A percentile compares a stretch with the other conserved stretches of the same genome.
These are phyloP conservation scores for Parnassius glacialis DNA, from an alignment of 2,888 invertebrate species.

Conservation along the genomic window DNA sequence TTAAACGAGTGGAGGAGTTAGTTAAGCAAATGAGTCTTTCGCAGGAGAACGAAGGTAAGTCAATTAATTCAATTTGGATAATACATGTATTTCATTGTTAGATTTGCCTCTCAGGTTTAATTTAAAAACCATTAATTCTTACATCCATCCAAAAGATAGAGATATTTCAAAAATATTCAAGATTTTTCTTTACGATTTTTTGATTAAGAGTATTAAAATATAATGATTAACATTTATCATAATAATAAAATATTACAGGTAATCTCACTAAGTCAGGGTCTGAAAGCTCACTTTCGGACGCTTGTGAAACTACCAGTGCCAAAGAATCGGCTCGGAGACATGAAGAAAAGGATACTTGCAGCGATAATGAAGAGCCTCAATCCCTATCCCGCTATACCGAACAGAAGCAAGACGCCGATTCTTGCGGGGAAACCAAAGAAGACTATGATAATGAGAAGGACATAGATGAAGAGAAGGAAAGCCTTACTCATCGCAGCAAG, in stretches of 20 bases:
- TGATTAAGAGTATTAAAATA: too few relatives aligned
- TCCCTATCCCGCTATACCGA: constrained; percentile 31
- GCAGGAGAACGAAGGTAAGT: constrained; percentile 81
- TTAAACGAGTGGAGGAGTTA: constrained; percentile 83
- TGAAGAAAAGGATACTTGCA: constrained; percentile 87
- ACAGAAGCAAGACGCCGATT: constrained; percentile 45
- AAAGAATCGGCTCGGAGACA: constrained; percentile 86
- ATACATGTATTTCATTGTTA: not conserved
- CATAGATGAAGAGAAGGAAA: constrained; percentile 39
- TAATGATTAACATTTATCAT: too few relatives aligned
- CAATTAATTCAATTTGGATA: constrained; percentile 2
- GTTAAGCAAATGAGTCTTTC: constrained; percentile 92
- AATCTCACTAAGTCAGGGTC: constrained; percentile 90
- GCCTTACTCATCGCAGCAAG: constrained; percentile 43
- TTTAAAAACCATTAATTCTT: too few relatives aligned
- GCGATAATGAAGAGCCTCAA: constrained; percentile 81
- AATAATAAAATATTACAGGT: constrained; percentile 37
- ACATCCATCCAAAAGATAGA: too few relatives aligned
- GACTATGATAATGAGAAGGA: constrained; percentile 64
- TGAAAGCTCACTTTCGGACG: constrained; percentile 92
- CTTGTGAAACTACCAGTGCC: constrained; percentile 82
- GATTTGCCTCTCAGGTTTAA: too few relatives aligned
- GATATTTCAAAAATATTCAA: too few relatives aligned
- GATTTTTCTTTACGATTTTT: too few relatives aligned
- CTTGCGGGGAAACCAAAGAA: constrained; percentile 61